phyloP scores from a whole-genome alignment of 1,140 invertebrate species.

The Rhizoglyphus robini region DNA sequence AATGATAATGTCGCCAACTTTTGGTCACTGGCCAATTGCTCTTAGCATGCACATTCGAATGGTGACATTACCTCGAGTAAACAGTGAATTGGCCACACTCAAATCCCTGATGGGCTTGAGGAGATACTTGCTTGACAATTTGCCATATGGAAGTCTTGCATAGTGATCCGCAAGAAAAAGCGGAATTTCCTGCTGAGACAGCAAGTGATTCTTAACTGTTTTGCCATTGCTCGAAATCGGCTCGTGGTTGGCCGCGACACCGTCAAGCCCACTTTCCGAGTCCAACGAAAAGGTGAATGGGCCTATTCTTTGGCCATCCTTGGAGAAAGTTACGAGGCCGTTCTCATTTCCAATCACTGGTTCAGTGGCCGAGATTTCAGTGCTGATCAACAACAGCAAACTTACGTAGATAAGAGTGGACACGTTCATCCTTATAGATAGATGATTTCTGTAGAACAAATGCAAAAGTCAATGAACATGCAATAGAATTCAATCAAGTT shows the following conservation, averaged over 20 bases:
- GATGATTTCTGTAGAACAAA: too few species aligned
- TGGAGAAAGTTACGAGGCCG: not conserved
- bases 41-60: not conserved
- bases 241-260: not conserved
- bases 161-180: not conserved
- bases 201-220: not conserved
- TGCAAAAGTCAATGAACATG: too few species aligned
- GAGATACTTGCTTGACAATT: not conserved
- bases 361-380: not conserved
- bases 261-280: not conserved
- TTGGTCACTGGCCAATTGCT: too few species aligned
- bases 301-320: not conserved
- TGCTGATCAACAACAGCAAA: not conserved
- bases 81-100: not conserved
- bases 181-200: not conserved
- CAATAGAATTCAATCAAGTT: too few species aligned
- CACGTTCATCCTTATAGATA: too few species aligned
- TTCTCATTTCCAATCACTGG: not conserved
- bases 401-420: not conserved
- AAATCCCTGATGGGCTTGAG: not conserved
- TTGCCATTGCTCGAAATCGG: not conserved
- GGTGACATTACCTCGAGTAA: conserved; percentile 7
- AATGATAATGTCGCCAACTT: too few species aligned
- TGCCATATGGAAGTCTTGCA: not conserved
- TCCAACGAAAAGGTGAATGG: not conserved